Evolutionary conservation across 1,140 invertebrate genomes (phyloP).

Genomic region (Maniola jurtina): DNA sequence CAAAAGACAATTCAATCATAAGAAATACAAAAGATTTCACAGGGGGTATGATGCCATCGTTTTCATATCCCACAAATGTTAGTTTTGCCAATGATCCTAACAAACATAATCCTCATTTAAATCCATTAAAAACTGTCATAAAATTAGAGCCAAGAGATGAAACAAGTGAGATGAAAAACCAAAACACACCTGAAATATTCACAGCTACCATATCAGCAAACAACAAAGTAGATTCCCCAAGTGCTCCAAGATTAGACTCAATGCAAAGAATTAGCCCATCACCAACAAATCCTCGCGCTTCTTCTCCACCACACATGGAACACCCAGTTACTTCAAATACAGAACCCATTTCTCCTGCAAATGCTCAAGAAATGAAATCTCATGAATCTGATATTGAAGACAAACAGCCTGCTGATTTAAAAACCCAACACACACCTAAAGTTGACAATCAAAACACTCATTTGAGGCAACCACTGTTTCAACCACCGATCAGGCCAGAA

Average conservation of each 20-base stretch:
- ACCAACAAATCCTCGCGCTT: conserved; percentile 61
- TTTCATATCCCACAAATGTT: conserved; percentile 62
- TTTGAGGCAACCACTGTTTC: conserved; percentile 69
- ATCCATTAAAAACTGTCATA: conserved; percentile 77
- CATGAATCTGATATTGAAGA: conserved; percentile 65
- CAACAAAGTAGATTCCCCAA: conserved; percentile 67
- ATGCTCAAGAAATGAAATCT: conserved; percentile 67
- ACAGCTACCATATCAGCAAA: conserved; percentile 71
- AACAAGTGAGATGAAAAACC: conserved; percentile 77
- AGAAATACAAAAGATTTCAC: conserved; percentile 68
- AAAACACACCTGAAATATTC: conserved; percentile 71
- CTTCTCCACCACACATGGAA: conserved; percentile 70
- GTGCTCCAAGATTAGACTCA: conserved; percentile 60
- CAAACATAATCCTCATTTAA: conserved; percentile 68
- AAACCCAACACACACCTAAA: conserved; percentile 65
- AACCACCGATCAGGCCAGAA: conserved; percentile 69
- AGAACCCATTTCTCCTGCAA: conserved; percentile 67
- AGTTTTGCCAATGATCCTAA: conserved; percentile 65
- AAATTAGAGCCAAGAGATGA: conserved; percentile 81
- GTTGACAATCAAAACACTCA: conserved; percentile 61
- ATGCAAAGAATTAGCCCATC: conserved; percentile 70
- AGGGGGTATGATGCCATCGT: conserved; percentile 54
- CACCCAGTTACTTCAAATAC: conserved; percentile 62
- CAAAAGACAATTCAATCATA: conserved; percentile 67
- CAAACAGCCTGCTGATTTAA: conserved; percentile 71